Conservation (phyloP, 1,140 invertebrate genomes). For the Nebria ingens region DNA sequence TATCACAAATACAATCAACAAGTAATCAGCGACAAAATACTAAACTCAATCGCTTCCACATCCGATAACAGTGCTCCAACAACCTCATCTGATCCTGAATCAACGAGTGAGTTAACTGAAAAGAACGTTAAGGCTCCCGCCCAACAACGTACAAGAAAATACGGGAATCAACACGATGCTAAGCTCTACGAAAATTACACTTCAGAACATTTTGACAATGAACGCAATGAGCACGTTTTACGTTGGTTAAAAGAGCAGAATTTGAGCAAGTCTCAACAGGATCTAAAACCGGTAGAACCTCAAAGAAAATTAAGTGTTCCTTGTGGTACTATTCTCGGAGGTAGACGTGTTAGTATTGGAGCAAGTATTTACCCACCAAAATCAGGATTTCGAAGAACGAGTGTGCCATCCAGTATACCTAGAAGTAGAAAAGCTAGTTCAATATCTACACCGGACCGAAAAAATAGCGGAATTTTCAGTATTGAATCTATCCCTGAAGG, state of each 20-base stretch:
- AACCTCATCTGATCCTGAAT: slow-evolving; percentile 7
- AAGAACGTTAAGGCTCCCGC: slow-evolving; percentile 1
- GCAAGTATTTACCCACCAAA: neutral
- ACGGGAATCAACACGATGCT: slow-evolving; percentile 28
- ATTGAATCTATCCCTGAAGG: slow-evolving; percentile 3
- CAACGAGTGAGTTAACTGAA: neutral
- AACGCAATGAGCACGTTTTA: slow-evolving; percentile 32
- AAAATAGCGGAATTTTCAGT: neutral
- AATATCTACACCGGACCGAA: neutral
- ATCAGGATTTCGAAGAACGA: neutral
- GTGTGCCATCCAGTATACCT: neutral
- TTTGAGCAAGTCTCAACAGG: neutral
- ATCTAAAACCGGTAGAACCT: neutral
- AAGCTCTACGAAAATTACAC: slow-evolving; percentile 30
- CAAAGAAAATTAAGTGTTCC: neutral
- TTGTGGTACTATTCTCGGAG: neutral
- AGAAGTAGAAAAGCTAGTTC: neutral
- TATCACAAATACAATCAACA: slow-evolving; percentile 32
- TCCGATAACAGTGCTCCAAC: slow-evolving; percentile 16
- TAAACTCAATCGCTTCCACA: slow-evolving; percentile 29
- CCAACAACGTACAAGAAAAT: slow-evolving; percentile 23
- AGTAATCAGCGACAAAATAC: slow-evolving; percentile 28
- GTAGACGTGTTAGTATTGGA: neutral
- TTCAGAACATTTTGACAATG: slow-evolving; percentile 20
- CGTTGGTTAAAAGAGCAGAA: slow-evolving; percentile 33